phyloP scores from a whole-genome alignment of 2,888 invertebrate genomes.

The Apomyelois bistriatella region DNA sequence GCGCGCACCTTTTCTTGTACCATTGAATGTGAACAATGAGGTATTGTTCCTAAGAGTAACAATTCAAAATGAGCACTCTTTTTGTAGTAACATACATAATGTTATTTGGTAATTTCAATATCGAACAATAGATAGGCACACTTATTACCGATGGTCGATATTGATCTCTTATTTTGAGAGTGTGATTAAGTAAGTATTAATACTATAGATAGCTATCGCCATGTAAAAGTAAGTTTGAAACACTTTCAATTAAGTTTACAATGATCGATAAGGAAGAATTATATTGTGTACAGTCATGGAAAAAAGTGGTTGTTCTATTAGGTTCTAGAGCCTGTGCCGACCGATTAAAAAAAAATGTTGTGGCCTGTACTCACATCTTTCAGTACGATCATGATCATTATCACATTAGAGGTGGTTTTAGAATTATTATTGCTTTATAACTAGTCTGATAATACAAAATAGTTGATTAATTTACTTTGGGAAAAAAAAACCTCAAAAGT shows the following conservation, averaged over 20 bases:
- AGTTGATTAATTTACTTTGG: no score
- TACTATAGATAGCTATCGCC: slow-evolving; percentile 4
- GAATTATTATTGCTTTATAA: no score
- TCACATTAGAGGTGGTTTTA: no score
- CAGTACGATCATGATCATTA: no score
- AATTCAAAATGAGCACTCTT: slow-evolving; percentile 38
- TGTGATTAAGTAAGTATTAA: slow-evolving; percentile 6
- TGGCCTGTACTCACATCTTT: no score
- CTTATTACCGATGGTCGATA: slow-evolving; percentile 31
- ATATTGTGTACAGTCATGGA: neutral
- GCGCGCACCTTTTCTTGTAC: slow-evolving; percentile 33
- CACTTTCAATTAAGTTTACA: slow-evolving; percentile 9
- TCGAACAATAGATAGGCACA: slow-evolving; percentile 36
- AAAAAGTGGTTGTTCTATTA: neutral
- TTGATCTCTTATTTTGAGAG: slow-evolving; percentile 36
- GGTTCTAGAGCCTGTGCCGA: no score
- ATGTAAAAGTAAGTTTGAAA: neutral
- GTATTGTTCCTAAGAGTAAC: slow-evolving; percentile 52
- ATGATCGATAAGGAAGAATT: neutral
- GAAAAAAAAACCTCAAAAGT: no score
- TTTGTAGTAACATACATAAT: slow-evolving; percentile 36
- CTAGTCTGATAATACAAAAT: no score
- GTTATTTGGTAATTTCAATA: slow-evolving; percentile 47
- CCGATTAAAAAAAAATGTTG: no score
- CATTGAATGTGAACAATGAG: slow-evolving; percentile 63